These are phyloP conservation scores for Karalla daura DNA, from an alignment of 2,797 vertebrate species.

Conservation along the genomic window DNA sequence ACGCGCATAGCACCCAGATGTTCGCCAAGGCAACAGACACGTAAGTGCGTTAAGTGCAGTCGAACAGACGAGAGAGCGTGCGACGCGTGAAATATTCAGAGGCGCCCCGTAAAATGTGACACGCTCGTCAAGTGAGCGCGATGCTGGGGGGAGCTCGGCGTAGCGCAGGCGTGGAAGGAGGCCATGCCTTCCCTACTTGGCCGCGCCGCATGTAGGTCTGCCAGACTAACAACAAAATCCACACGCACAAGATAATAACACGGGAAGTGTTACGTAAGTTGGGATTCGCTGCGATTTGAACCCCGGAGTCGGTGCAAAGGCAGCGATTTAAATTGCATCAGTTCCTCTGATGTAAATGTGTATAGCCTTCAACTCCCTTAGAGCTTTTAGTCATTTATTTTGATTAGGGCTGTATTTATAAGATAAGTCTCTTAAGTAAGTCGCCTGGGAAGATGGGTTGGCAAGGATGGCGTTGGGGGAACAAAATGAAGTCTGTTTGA, in stretches of 20 bases:
- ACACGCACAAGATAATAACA: constrained; percentile 3
- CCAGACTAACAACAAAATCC: constrained; percentile 61
- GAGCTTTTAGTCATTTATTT: constrained; percentile 86
- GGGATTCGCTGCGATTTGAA: constrained; percentile 62
- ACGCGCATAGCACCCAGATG: background rate
- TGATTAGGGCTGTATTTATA: constrained; percentile 87
- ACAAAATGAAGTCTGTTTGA: constrained; percentile 83
- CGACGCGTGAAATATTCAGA: constrained; percentile 47
- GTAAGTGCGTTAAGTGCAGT: constrained; percentile 2
- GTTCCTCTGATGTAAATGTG: constrained; percentile 79
- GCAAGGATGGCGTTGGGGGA: constrained; percentile 76
- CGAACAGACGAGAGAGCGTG: constrained; percentile 28
- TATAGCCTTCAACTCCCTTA: constrained; percentile 77
- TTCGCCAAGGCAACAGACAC: background rate
- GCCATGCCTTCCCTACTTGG: constrained; percentile 64
- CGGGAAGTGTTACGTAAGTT: constrained; percentile 69
- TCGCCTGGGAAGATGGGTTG: constrained; percentile 73
- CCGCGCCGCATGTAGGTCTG: constrained; percentile 73
- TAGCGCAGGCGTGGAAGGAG: constrained; percentile 56
- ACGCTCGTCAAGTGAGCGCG: constrained; percentile 30
- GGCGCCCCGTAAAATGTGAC: constrained; percentile 49
- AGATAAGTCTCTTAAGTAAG: constrained; percentile 85
- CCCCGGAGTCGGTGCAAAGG: constrained; percentile 56
- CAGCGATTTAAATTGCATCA: constrained; percentile 79
- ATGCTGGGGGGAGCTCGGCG: constrained; percentile 55